Conservation (phyloP, 2,888 invertebrate species). For the Argyresthia albistria region DNA sequence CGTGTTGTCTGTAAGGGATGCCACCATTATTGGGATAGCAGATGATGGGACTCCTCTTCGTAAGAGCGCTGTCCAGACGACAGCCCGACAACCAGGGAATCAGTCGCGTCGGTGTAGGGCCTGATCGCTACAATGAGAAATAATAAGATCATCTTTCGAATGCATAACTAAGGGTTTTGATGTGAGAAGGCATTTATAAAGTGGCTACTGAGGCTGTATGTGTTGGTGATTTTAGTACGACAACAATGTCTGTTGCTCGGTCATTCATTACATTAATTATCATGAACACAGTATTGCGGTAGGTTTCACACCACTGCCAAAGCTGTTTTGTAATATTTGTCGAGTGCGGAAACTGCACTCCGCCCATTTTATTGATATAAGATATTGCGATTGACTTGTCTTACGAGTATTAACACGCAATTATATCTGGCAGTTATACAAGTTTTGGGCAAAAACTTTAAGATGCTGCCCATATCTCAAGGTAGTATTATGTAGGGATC, state of each 20-base stretch:
- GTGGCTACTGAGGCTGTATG: neutral
- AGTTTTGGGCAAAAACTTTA: slow-evolving; percentile 2
- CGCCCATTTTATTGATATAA: slow-evolving; percentile 2
- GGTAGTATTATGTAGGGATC: slow-evolving; percentile 2
- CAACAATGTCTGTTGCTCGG: neutral
- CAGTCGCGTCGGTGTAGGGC: neutral
- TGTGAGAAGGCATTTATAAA: neutral
- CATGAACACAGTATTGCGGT: neutral
- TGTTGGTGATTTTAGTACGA: neutral
- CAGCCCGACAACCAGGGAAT: neutral
- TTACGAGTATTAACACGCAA: slow-evolving; percentile 2
- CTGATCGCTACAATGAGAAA: neutral
- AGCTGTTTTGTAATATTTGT: neutral
- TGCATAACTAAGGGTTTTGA: neutral
- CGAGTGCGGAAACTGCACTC: slow-evolving; percentile 3
- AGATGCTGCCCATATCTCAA: slow-evolving; percentile 4
- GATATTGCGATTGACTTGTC: slow-evolving; percentile 3
- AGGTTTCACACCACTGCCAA: slow-evolving; percentile 6
- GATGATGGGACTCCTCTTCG: neutral
- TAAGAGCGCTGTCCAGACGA: neutral
- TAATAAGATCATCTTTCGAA: neutral
- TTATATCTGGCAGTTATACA: neutral
- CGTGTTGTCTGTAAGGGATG: neutral
- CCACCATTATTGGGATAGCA: neutral
- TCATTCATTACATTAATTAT: neutral